These are phyloP conservation scores for Colistium nudipinnis DNA, from an alignment of 2,113 vertebrate genomes.

Conservation along the genomic window DNA sequence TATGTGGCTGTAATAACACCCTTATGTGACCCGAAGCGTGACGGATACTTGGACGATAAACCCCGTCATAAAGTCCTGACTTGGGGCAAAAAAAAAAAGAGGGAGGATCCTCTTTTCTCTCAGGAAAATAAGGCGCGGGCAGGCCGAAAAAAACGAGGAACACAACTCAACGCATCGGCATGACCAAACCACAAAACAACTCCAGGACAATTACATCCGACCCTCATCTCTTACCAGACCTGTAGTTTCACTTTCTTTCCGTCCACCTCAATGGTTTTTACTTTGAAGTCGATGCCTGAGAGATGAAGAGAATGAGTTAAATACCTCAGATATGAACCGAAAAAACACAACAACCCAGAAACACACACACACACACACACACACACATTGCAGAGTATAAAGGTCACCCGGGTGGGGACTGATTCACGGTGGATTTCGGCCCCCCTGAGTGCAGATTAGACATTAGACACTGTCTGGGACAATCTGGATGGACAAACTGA, in stretches of 20 bases:
- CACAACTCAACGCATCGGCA: neutral
- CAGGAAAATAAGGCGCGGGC: slow-evolving; percentile 1
- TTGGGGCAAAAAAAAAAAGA: slow-evolving; percentile 32
- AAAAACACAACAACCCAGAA: slow-evolving; percentile 19
- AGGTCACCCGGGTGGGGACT: slow-evolving; percentile 48
- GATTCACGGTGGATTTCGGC: slow-evolving; percentile 17
- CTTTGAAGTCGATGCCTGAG: slow-evolving; percentile 94
- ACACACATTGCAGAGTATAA: slow-evolving; percentile 48
- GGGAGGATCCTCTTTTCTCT: slow-evolving; percentile 51
- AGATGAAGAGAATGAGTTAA: slow-evolving; percentile 43
- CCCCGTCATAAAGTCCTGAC: slow-evolving; percentile 42
- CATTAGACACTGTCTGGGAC: neutral
- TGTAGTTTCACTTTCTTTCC: slow-evolving; percentile 96
- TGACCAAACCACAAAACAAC: slow-evolving; percentile 4
- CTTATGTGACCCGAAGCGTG: slow-evolving; percentile 12
- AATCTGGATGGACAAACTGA: slow-evolving; percentile 27
- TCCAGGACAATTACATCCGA: neutral
- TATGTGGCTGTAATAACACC: neutral
- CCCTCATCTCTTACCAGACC: slow-evolving; percentile 86
- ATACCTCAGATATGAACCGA: slow-evolving; percentile 31
- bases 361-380: slow-evolving; percentile 35
- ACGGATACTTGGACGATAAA: slow-evolving; percentile 25
- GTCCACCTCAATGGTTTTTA: slow-evolving; percentile 91
- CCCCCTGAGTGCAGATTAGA: slow-evolving; percentile 4
- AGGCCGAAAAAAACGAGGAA: neutral